phyloP scores from a whole-genome alignment of 2,888 invertebrate genomes.

The Cataglyphis albicans region DNA sequence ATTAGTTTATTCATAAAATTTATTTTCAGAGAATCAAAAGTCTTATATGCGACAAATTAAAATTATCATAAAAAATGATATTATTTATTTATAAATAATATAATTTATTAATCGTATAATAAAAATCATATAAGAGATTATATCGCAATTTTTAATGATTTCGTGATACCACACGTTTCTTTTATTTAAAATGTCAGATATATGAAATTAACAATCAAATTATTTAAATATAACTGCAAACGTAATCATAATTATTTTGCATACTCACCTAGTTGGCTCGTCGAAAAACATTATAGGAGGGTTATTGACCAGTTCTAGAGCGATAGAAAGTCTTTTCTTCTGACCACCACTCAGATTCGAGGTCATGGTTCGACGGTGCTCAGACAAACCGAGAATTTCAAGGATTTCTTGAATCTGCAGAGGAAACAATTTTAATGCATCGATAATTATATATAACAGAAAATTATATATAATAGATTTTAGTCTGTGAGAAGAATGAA shows the following conservation, averaged over 20 bases:
- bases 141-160: neutral
- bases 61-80: neutral
- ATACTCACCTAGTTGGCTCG: conserved; percentile 93
- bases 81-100: neutral
- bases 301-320: conserved; percentile 97
- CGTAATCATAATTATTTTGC: neutral
- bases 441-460: neutral
- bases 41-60: neutral
- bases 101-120: neutral
- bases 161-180: neutral
- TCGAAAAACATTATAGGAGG: conserved; percentile 99
- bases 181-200: neutral
- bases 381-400: conserved; percentile 94
- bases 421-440: neutral
- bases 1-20: neutral
- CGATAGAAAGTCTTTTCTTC: conserved; percentile 97
- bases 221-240: neutral
- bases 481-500: neutral
- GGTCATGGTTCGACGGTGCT: conserved; percentile 96
- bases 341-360: conserved; percentile 97
- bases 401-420: conserved; percentile 95
- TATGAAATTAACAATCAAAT: neutral
- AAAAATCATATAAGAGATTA: neutral
- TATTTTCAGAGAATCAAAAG: neutral
- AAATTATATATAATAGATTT: neutral